Base-by-base conservation (phyloP, 2,888 invertebrate genomes). In the Philhelius pedissequus region DNA sequence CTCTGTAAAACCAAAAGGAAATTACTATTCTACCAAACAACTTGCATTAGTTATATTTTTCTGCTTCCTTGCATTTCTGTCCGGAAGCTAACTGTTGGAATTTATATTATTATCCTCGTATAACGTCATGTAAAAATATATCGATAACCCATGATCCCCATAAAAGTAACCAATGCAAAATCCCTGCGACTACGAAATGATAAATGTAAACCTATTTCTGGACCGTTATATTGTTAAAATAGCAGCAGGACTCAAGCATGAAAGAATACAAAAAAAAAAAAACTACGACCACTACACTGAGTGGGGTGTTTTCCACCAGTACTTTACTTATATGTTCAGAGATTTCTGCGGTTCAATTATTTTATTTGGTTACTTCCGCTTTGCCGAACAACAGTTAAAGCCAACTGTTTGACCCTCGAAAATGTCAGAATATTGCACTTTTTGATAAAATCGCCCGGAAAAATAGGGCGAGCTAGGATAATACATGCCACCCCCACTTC, bases 261-360 rank as follows among this genome's bases (percentile, higher is more conserved):
- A 60, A 18, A 40, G 9, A 40, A 38, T 38, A 48, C 7, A 35
- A 38, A 50, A 40, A 48, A 56, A 32, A 48, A 38, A 38, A 66
- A 70, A 20, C n/a, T 6, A 38, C n/a, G 30, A 62, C 45, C 8
- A 38, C 60, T 5, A 52, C 15, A n/a, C n/a, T n/a, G n/a, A n/a
- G n/a, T n/a, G n/a, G n/a, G n/a, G n/a, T n/a, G n/a, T n/a, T n/a
- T n/a, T n/a, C n/a, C n/a, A 11, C 43, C 20, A 3, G 3, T 15
- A 48, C 22, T n/a, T 0, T 11, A 20, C n/a, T 43, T 56, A 32
- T 4, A 25, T 18, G n/a, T n/a, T n/a, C 79, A 84, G 58, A 70
- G 83, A 84, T 84, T 84, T 79, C 69, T 84, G 83, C 74, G 80
- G 83, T 84, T 80, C 83, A 80, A 84, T 80, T 84, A 84, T 84